These are phyloP conservation scores for Mycogona germanica DNA, from an alignment of 2,888 invertebrate genomes.

Conservation along the genomic window DNA sequence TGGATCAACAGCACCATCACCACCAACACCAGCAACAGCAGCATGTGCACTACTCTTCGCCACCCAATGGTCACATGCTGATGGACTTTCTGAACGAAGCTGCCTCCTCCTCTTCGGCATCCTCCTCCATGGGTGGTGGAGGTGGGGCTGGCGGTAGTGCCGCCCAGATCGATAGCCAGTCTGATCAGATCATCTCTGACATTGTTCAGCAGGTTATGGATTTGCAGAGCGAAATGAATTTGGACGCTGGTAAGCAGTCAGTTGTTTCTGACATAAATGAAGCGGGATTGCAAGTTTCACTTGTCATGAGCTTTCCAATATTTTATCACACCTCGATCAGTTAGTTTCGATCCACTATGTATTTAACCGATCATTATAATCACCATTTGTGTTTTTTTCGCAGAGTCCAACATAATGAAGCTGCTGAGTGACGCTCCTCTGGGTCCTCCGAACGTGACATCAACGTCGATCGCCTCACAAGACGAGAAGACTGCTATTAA, in stretches of 20 bases:
- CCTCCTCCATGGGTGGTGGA: not conserved
- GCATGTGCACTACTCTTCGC: not conserved
- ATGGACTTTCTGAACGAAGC: not conserved
- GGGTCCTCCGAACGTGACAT: not conserved
- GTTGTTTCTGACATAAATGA: too few species aligned
- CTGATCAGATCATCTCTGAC: slow-evolving; percentile 51
- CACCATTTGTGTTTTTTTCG: too few species aligned
- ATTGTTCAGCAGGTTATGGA: slow-evolving; percentile 72
- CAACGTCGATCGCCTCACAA: slow-evolving; percentile 23
- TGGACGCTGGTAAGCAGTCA: too few species aligned
- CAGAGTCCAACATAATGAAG: too few species aligned
- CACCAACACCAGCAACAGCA: not conserved
- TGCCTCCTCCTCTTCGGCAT: not conserved
- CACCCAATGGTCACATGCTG: not conserved
- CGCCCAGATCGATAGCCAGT: slow-evolving; percentile 17
- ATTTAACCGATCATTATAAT: too few species aligned
- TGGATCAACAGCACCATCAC: not conserved
- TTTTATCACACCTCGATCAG: too few species aligned
- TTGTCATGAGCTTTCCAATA: too few species aligned
- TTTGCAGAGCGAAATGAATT: slow-evolving; percentile 45
- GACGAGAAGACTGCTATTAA: slow-evolving; percentile 70
- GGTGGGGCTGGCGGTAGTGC: slow-evolving; percentile 15
- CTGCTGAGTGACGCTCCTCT: slow-evolving; percentile 1
- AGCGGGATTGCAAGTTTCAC: too few species aligned
- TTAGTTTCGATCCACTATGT: too few species aligned